Base-by-base conservation (phyloP, 2,888 invertebrate genomes). In the Orchestes rusci region DNA sequence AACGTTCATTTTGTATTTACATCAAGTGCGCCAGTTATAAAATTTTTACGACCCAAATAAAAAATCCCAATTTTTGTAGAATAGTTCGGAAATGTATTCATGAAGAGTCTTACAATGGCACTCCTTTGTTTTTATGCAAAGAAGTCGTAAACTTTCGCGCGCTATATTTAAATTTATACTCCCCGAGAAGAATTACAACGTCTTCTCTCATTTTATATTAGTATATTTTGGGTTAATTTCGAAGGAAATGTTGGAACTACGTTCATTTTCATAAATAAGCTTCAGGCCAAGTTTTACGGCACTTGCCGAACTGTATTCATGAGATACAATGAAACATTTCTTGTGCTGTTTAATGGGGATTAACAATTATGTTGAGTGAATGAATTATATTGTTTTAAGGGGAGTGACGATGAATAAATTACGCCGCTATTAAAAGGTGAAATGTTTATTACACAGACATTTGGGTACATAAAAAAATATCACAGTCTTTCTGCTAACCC, bases 181-280 rank as follows among this genome's bases (percentile, higher is more conserved):
- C 52, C 49, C 40, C 42, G 50, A 47, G 48, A 55, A 56, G 50
- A 48, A 52, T 52, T 48, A 44, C 52, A 52, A 53, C 43, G 39
- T 48, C 47, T 53, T 53, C n/a, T 41, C 45, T 47, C 52, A 42
- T 52, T 53, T 53, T 52, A 53, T 52, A 50, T 57, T 50, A 51
- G 53, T 51, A 51, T 55, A 54, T 55, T 55, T 50, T 55, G 43
- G 53, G 54, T 57, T 57, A 56, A 57, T 55, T 57, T 51, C 48
- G 46, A 53, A 52, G 45, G 53, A 53, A 55, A 56, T 54, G 54
- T 45, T 50, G 53, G 53, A 55, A 55, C 56, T 54, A 53, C 55
- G 32, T 53, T 53, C 54, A 55, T 57, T 57, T 53, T 37, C 55
- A 56, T 57, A 56, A 55, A 53, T 46, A 54, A 56, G 52, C 52